Evolutionary conservation across 2,113 vertebrate genomes (phyloP), one percentile per base, ranked within the genome.

Genomic region (Trogon melanurus): DNA sequence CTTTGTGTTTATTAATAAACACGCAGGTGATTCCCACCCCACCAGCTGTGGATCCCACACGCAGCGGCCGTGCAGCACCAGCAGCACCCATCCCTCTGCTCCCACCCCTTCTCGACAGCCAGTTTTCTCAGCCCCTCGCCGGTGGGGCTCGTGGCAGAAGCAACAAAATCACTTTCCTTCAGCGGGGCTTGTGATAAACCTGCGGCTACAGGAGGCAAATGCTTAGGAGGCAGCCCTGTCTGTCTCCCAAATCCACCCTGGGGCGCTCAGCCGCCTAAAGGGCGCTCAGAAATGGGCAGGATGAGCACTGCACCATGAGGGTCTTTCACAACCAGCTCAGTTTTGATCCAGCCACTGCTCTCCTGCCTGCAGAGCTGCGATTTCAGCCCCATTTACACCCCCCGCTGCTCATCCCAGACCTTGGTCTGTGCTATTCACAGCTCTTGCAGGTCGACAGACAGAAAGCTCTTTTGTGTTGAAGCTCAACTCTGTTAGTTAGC

Each of bases 191-290:
- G 47, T 19, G 8, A 18, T 4, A 53, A 45, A 34, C 10, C 56
- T 38, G 57, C 0, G 1, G 48, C 41, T 62, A 6, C 67, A 74
- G 81, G 56, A 61, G 47, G 16, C 32, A 29, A 75, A 29, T 3
- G 17, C 7, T 4, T 16, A 25, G 9, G n/a, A 72, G 57, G 20
- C 21, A 78, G 27, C n/a, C 7, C 34, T 0, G 0, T 7, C 30
- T 69, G 65, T 5, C 38, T 66, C 47, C 54, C 38, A 73, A 3
- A 54, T 6, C 19, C 7, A 4, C 15, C 16, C n/a, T 18, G 10
- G 60, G 44, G 10, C 7, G 18, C 32, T 56, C 67, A 50, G 41
- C 60, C 30, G 51, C 48, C 50, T 8, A 0, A 65, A 67, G 60
- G 44, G 10, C 7, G 18, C 32, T 56, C 67, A 50, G 41, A 85